Base-by-base conservation (phyloP, 2,888 invertebrate genomes). In the Hirtodrosophila cameraria region DNA sequence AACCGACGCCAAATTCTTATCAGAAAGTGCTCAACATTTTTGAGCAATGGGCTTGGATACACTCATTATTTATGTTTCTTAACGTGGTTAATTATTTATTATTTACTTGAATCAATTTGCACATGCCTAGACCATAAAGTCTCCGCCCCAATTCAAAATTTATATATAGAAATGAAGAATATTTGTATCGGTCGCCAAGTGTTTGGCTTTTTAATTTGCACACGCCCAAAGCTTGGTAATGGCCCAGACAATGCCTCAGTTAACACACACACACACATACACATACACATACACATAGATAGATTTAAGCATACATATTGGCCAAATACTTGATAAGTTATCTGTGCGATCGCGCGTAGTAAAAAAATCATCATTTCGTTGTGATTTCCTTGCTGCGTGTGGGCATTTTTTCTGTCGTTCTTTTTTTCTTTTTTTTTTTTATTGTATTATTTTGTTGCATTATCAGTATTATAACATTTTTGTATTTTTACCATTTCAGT, bases 401-500 rank as follows among this genome's bases (percentile, higher is more conserved):
- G 20, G 23, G 39, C 49, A 33, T 16, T 33, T 61, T 43, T 43
- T 15, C 50, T n/a, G 28, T 20, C 12, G 25, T 59, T 39, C 39
- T 31, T 52, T 28, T 39, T n/a, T 15, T 5, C 30, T 36, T 27
- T 42, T 11, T 15, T 7, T 35, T 6, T 45, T 58, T 62, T n/a
- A n/a, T n/a, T n/a, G n/a, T n/a, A n/a, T n/a, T n/a, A n/a, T n/a
- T n/a, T n/a, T n/a, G n/a, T n/a, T n/a, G n/a, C n/a, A n/a, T n/a
- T 55, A 46, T 62, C 58, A 64, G 38, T 31, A 30, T n/a, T 68
- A 61, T 45, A 60, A 48, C 15, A 33, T 45, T 55, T n/a, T 58
- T 52, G n/a, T 43, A 30, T 53, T 54, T 41, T 11, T 38, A 41
- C 64, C 76, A 74, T 89, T 90, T 80, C 88, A 90, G 90, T 89